A percentile compares a stretch with the other conserved stretches of the same genome.
These are phyloP conservation scores for Colinus virginianus DNA, from an alignment of 2,113 vertebrate species.

Conservation along the genomic window DNA sequence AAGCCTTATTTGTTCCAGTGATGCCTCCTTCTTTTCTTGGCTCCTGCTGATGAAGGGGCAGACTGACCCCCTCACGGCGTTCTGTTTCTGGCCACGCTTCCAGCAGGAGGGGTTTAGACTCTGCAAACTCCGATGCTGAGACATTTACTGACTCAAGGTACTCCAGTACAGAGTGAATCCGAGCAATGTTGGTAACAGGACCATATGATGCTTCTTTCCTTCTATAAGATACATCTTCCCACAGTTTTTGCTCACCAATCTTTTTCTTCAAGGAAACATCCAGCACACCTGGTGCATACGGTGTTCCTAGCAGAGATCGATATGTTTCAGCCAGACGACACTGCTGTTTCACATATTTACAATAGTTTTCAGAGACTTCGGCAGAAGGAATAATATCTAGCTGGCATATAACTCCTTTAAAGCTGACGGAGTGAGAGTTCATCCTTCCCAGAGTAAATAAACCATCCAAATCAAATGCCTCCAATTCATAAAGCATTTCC, in stretches of 20 bases:
- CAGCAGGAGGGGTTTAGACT: constrained; percentile 6
- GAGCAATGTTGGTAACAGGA: not conserved
- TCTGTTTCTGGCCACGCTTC: constrained; percentile 24
- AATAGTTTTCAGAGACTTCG: constrained; percentile 89
- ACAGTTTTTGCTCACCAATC: constrained; percentile 15
- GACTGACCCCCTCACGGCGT: not conserved
- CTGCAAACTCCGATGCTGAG: constrained; percentile 30
- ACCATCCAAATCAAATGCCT: constrained; percentile 78
- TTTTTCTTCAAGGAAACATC: not conserved
- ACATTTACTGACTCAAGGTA: constrained; percentile 36
- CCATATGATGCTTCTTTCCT: not conserved
- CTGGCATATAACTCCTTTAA: constrained; percentile 92
- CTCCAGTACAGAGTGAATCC: constrained; percentile 2
- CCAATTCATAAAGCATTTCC: constrained; percentile 79
- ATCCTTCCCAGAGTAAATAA: constrained; percentile 91
- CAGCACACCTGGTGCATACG: not conserved
- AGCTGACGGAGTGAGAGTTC: constrained; percentile 85
- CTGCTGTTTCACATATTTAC: constrained; percentile 89
- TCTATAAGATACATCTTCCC: not conserved
- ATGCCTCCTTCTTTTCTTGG: constrained; percentile 29
- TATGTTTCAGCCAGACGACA: constrained; percentile 87
- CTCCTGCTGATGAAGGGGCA: not conserved
- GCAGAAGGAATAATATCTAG: constrained; percentile 92
- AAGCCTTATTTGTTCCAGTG: not conserved
- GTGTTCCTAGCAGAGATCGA: constrained; percentile 72